Conservation (phyloP, 2,888 invertebrate genomes). For the Brachypalpus laphriformis region DNA sequence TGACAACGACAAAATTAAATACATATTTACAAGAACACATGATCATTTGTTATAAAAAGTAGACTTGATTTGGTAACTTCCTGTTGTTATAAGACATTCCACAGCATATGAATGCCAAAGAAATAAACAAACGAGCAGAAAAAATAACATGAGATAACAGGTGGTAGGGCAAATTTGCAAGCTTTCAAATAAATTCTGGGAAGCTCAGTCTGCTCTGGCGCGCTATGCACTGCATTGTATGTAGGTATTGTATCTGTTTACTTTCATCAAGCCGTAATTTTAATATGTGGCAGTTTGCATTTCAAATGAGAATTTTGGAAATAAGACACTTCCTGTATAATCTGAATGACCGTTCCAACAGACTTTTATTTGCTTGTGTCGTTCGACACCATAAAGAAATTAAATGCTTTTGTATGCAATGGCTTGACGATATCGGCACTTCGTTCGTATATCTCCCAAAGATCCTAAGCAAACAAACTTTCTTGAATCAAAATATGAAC, state of each 20-base stretch:
- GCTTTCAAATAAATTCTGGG: conserved; percentile 59
- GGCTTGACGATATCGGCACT: neutral
- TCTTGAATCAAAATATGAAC: conserved; percentile 11
- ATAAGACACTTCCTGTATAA: conserved; percentile 66
- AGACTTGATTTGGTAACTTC: conserved; percentile 10
- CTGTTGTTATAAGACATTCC: conserved; percentile 25
- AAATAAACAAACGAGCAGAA: conserved; percentile 2
- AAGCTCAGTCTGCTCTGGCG: conserved; percentile 21
- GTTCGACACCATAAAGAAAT: conserved; percentile 13
- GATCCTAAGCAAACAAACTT: conserved; percentile 48
- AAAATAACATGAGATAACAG: conserved; percentile 31
- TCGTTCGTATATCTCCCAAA: conserved; percentile 8
- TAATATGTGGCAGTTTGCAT: conserved; percentile 15
- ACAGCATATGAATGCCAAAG: conserved; percentile 32
- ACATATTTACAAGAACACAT: too few relatives aligned
- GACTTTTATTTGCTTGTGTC: conserved; percentile 33
- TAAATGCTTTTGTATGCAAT: neutral
- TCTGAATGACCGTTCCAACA: conserved; percentile 15
- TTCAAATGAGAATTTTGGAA: conserved; percentile 53
- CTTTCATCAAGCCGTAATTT: conserved; percentile 8
- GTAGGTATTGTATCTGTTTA: conserved; percentile 15
- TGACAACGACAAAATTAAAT: neutral
- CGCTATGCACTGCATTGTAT: neutral
- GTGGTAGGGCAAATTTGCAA: conserved; percentile 59
- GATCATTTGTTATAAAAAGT: neutral